These are phyloP conservation scores for Sinosuthora webbiana DNA, from an alignment of 2,113 vertebrate species.

Conservation along the genomic window DNA sequence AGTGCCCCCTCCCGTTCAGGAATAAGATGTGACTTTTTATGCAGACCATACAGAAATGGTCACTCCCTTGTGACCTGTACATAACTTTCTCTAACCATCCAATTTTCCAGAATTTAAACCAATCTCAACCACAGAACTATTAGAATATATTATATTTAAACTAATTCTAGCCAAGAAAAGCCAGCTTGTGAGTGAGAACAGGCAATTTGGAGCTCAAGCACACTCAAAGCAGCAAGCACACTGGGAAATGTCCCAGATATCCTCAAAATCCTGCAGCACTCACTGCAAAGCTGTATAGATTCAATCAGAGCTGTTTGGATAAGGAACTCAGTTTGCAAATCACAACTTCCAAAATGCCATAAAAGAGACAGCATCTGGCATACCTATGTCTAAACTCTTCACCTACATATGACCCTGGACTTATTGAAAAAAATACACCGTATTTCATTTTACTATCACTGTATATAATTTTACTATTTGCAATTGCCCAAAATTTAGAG, in stretches of 20 bases:
- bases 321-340: not conserved
- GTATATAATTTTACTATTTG: not conserved
- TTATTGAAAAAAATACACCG: not conserved
- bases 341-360: not conserved
- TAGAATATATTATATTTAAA: not conserved
- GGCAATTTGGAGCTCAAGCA: not conserved
- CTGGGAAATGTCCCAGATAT: not conserved
- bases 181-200: slow-evolving; percentile 28
- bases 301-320: not conserved
- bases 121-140: slow-evolving; percentile 19
- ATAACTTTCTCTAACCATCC: not conserved
- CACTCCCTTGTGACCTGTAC: not conserved
- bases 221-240: not conserved
- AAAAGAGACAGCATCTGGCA: slow-evolving; percentile 3
- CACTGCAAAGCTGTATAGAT: not conserved
- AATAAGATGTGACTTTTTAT: not conserved
- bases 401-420: not conserved
- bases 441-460: not conserved
- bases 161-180: slow-evolving; percentile 12
- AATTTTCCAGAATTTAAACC: slow-evolving; percentile 27
- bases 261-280: not conserved
- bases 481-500: not conserved
- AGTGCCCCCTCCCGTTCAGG: slow-evolving; percentile 62
- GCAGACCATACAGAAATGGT: not conserved
- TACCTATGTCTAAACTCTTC: not conserved